These are phyloP conservation scores for Corvus moneduloides DNA, from an alignment of 2,113 vertebrate species.

Conservation along the genomic window DNA sequence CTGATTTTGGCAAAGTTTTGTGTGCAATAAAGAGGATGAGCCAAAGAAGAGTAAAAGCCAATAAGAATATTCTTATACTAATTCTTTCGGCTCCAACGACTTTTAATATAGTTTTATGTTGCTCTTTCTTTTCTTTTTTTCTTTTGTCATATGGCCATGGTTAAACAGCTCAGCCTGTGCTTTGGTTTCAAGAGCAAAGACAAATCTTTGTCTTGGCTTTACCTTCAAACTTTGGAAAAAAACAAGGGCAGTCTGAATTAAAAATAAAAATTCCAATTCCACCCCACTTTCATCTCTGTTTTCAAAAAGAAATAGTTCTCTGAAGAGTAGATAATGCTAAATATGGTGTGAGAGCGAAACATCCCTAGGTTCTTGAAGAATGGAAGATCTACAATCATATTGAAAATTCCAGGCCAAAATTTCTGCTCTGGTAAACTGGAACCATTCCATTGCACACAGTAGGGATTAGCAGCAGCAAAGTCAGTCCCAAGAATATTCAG, in stretches of 20 bases:
- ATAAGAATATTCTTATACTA: background rate
- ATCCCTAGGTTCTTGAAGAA: background rate
- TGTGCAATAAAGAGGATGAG: background rate
- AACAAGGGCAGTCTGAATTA: background rate
- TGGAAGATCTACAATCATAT: background rate
- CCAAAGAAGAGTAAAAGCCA: background rate
- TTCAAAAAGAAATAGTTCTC: background rate
- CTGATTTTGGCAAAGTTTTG: background rate
- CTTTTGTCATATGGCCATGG: background rate
- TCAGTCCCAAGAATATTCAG: background rate
- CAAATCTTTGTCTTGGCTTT: constrained; percentile 1
- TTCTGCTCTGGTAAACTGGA: background rate
- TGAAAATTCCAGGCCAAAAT: background rate
- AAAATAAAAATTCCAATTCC: constrained; percentile 1
- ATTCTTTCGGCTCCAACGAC: background rate
- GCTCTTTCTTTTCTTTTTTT: background rate
- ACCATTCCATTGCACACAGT: background rate
- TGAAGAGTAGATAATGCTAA: background rate
- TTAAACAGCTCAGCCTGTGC: background rate
- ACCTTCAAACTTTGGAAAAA: background rate
- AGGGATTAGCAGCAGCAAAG: background rate
- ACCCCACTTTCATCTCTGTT: background rate
- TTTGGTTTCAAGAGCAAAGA: constrained; percentile 12
- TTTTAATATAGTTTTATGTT: background rate
- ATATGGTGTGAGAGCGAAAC: background rate